These are phyloP conservation scores for Rhombomys opimus DNA, from an alignment of 2,113 vertebrate species.

Conservation along the genomic window DNA sequence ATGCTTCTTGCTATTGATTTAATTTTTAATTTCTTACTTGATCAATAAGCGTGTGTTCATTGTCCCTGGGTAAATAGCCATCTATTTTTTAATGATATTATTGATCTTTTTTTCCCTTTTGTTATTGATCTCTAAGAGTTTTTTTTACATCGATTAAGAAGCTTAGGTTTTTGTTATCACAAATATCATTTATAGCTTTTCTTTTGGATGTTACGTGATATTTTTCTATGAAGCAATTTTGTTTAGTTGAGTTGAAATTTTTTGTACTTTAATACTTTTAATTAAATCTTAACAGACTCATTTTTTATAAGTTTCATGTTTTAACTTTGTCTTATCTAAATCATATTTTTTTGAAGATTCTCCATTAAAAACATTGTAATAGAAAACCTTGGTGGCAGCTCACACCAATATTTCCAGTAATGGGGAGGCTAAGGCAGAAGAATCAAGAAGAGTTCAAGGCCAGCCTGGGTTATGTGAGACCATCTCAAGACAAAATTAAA, in stretches of 20 bases:
- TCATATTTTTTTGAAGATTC: not conserved
- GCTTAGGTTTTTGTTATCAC: not conserved
- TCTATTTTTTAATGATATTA: conserved; percentile 17
- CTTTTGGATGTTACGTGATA: not conserved
- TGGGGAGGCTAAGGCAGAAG: not conserved
- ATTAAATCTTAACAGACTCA: not conserved
- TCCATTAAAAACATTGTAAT: not conserved
- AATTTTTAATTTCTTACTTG: conserved; percentile 15
- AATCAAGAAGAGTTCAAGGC: not conserved
- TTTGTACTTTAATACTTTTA: not conserved
- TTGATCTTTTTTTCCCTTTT: not conserved
- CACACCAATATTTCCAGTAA: not conserved
- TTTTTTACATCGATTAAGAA: conserved; percentile 32
- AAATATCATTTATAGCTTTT: conserved; percentile 23
- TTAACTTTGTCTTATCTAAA: not conserved
- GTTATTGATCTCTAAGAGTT: not conserved
- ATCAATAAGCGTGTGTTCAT: not conserved
- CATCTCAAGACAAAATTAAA: not conserved
- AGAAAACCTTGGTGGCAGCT: not conserved
- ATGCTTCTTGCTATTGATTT: not conserved
- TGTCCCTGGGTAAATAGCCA: not conserved
- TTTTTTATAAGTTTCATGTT: conserved; percentile 7
- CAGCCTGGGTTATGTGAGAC: not conserved
- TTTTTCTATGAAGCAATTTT: not conserved
- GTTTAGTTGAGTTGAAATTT: not conserved